Evolutionary conservation across 2,797 vertebrate species (phyloP).

Genomic region (Microctenopoma lineatum): DNA sequence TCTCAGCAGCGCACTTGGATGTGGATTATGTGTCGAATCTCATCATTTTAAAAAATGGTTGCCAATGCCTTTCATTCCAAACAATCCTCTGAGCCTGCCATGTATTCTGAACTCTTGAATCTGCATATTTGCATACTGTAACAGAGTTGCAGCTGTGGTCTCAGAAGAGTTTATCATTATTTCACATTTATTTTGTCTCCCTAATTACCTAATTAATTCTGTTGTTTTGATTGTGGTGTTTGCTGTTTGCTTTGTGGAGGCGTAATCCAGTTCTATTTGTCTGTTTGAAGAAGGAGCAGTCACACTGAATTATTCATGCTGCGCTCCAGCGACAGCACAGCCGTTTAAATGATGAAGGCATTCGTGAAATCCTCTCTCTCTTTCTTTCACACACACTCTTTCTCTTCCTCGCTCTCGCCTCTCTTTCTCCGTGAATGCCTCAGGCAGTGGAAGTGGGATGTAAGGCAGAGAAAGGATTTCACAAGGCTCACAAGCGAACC

Average conservation of each 20-base stretch:
- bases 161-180: constrained; percentile 87
- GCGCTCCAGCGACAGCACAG: constrained; percentile 80
- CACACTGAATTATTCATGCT: constrained; percentile 87
- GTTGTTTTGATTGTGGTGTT: constrained; percentile 90
- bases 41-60: constrained; percentile 68
- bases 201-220: constrained; percentile 90
- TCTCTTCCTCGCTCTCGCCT: constrained; percentile 56
- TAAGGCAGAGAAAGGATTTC: constrained; percentile 74
- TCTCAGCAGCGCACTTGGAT: constrained; percentile 61
- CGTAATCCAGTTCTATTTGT: constrained; percentile 88
- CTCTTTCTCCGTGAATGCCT: constrained; percentile 65
- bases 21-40: constrained; percentile 70
- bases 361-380: constrained; percentile 80
- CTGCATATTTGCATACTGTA: constrained; percentile 82
- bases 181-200: constrained; percentile 89
- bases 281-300: constrained; percentile 87
- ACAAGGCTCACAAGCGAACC: constrained; percentile 73
- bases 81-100: constrained; percentile 71
- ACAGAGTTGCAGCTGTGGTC: constrained; percentile 80
- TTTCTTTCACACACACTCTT: constrained; percentile 34
- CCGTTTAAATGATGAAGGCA: constrained; percentile 85
- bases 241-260: constrained; percentile 86
- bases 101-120: constrained; percentile 78
- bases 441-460: constrained; percentile 74
- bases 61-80: constrained; percentile 68